Base-by-base conservation (phyloP, 2,113 vertebrate species). In the Hoplias malabaricus region DNA sequence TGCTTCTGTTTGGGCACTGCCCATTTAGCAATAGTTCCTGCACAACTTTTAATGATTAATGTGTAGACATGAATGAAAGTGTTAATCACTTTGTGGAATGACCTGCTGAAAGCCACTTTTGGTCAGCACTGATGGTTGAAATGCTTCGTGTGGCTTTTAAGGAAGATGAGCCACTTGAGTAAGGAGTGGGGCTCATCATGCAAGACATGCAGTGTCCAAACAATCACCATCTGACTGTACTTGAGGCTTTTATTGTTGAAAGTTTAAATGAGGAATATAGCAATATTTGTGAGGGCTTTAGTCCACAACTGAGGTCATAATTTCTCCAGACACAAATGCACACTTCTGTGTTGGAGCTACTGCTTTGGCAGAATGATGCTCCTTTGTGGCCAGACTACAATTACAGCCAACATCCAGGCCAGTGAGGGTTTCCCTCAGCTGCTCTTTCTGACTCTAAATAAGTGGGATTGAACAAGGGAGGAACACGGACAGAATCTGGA, bases 351-450 rank as follows among this genome's bases (percentile, higher is more conserved):
- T 21, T 75, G n/a, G 42, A 78, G 65, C 48, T 77, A 7, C 53
- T 78, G 75, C 36, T 38, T 75, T 82, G 38, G 76, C 38, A 14
- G 6, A 75, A 21, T 50, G 48, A 56, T 68, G 23, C 48, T 38
- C 1, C 11, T 59, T 8, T 53, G 14, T 66, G 69, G 73, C 71
- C 56, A 75, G 48, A 75, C 71, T 79, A 72, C 75, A 73, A 71
- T 75, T 82, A 59, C 40, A 82, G 42, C 31, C 70, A 5, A 56
- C 9, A 13, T 34, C 19, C 38, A 46, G 48, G 25, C 33, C 62
- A 81, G n/a, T 68, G 88, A 91, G 92, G 90, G 88, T 86, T 92
- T 90, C 87, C 91, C 90, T 91, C 88, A 89, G 88, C 83, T 86
- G 85, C 89, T 91, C 89, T 85, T 89, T 84, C 90, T 90, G 86